Evolutionary conservation across 2,113 vertebrate species (phyloP), one percentile per base, ranked within the genome.

Genomic region (Nycticebus coucang): DNA sequence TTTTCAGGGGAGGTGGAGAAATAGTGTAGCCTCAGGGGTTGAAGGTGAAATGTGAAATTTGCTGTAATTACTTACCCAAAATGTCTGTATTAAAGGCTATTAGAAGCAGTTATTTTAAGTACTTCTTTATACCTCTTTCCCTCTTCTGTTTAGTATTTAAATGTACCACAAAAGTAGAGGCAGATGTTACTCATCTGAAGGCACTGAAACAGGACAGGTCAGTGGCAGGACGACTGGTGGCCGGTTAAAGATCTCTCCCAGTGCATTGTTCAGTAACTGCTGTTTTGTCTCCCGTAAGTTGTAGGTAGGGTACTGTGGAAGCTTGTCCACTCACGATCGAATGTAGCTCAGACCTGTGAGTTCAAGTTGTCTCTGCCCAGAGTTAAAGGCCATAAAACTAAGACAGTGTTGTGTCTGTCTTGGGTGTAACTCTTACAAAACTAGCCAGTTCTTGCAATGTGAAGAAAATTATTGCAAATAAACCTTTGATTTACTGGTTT

Each of bases 31-130:
- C 98, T 98, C 97, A 92, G 98, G 98, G 96, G 98, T 98, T 98
- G 98, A 99, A 99, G 99, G 98, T 99, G 98, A 99, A 99, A 99
- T 98, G 98, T 98, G 98, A 99, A 99, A 99, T 99, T 98, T 98
- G 98, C 98, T 98, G 98, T 98, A 99, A 99, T 99, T 99, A 99
- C 98, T 98, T 98, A 98, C 98, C 98, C 98, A 98, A 99, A 99
- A 98, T 98, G 98, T 99, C 99, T 98, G 98, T 99, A 99, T 99
- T 99, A 98, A 99, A 98, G 99, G 99, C 99, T 99, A 99, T 99
- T 99, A 99, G 98, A 98, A 98, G 98, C 98, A 99, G 98, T 99
- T 99, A 99, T 99, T 98, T 99, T 99, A 99, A 99, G 98, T 98
- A 98, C 98, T 98, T 98, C 98, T 97, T 98, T 98, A 98, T 98